Conservation (phyloP, 1,140 invertebrate genomes). For the Pollicipes pollicipes region DNA sequence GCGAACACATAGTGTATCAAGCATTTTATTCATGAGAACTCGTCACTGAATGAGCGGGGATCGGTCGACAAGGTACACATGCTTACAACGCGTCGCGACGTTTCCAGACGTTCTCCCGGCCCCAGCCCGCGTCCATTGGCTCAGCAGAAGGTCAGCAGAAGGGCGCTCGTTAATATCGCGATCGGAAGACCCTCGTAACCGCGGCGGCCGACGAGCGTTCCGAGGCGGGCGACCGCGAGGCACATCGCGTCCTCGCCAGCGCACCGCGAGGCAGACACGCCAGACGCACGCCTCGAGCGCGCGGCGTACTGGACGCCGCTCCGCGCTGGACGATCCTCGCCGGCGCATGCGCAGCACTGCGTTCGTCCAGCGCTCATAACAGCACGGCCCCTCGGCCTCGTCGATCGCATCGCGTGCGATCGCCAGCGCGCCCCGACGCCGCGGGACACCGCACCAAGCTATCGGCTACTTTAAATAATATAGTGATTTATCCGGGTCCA, state of each 20-base stretch:
- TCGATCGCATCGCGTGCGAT: neutral
- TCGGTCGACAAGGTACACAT: neutral
- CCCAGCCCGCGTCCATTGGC: neutral
- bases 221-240: neutral
- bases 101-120: too few species aligned
- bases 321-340: too few species aligned
- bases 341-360: too few species aligned
- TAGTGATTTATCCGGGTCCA: neutral
- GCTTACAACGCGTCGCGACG: neutral
- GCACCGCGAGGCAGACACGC: too few species aligned
- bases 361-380: neutral
- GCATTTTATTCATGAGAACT: neutral
- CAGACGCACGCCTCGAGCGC: too few species aligned
- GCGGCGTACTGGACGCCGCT: too few species aligned
- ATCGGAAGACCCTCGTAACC: neutral
- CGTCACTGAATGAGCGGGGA: neutral
- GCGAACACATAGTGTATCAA: neutral
- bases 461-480: neutral
- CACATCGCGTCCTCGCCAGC: neutral
- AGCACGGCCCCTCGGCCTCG: neutral
- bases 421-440: too few species aligned
- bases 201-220: neutral
- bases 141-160: neutral
- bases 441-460: neutral
- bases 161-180: neutral